These are phyloP conservation scores for Drosophila merina DNA, from an alignment of 2,888 invertebrate species.

Conservation along the genomic window DNA sequence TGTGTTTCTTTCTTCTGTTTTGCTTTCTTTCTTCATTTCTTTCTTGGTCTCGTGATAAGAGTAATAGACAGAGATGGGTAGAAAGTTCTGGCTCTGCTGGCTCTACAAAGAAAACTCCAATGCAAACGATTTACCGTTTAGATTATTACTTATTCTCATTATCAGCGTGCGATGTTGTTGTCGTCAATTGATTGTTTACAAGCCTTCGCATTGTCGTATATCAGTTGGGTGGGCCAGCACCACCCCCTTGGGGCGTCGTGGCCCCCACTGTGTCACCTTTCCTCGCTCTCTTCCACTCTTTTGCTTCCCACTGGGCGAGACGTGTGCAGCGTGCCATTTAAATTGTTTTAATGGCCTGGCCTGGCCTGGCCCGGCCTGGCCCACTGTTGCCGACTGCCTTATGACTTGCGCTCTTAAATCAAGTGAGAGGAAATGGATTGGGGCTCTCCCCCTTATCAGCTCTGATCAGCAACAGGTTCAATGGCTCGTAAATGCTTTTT, in stretches of 20 bases:
- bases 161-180: constrained; percentile 19
- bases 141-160: neutral
- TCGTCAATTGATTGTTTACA: constrained; percentile 29
- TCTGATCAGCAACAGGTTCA: constrained; percentile 42
- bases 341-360: neutral
- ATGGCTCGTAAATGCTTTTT: constrained; percentile 46
- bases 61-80: neutral
- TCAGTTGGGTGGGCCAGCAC: neutral
- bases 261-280: neutral
- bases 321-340: constrained; percentile 24
- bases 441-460: constrained; percentile 46
- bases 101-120: neutral
- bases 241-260: neutral
- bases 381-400: constrained; percentile 35
- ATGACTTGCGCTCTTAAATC: neutral
- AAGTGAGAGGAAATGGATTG: constrained; percentile 2
- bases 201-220: neutral
- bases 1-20: too few species aligned
- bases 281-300: neutral
- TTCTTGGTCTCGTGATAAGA: neutral
- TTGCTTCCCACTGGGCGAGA: neutral
- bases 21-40: too few species aligned
- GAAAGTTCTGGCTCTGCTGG: neutral
- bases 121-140: neutral
- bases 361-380: neutral